These are phyloP conservation scores for Trachelus troglodyta DNA, from an alignment of 2,888 invertebrate species.

Conservation along the genomic window DNA sequence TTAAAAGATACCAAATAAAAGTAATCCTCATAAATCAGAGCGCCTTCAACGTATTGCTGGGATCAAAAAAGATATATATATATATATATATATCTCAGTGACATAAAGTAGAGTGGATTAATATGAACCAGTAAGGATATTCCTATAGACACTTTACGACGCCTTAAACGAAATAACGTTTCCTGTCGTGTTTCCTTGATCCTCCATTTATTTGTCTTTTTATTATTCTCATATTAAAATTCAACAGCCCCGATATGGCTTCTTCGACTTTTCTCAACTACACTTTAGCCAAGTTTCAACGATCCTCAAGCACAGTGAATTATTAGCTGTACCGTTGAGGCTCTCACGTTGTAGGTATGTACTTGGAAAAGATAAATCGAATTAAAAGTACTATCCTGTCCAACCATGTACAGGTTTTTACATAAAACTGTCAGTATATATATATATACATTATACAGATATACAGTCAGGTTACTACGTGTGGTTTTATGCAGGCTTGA, in stretches of 20 bases:
- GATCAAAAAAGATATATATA: neutral
- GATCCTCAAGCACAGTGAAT: neutral
- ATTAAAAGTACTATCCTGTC: neutral
- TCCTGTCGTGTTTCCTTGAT: neutral
- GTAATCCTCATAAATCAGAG: neutral
- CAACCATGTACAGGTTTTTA: neutral
- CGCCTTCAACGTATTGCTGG: neutral
- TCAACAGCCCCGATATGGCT: neutral
- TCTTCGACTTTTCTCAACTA: neutral
- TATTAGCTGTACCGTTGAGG: neutral
- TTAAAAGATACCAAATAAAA: neutral
- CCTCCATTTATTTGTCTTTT: constrained; percentile 1
- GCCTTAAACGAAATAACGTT: neutral
- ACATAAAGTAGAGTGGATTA: neutral
- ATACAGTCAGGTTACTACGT: neutral
- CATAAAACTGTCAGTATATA: neutral
- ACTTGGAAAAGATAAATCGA: neutral
- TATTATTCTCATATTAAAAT: neutral
- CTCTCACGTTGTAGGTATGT: neutral
- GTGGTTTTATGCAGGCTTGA: neutral
- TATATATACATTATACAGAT: constrained; percentile 10
- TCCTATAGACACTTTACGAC: neutral
- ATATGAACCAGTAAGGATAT: neutral
- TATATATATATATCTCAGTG: neutral
- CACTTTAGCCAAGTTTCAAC: neutral